Conservation (phyloP, 1,140 invertebrate genomes). For the Drosophila miranda region DNA sequence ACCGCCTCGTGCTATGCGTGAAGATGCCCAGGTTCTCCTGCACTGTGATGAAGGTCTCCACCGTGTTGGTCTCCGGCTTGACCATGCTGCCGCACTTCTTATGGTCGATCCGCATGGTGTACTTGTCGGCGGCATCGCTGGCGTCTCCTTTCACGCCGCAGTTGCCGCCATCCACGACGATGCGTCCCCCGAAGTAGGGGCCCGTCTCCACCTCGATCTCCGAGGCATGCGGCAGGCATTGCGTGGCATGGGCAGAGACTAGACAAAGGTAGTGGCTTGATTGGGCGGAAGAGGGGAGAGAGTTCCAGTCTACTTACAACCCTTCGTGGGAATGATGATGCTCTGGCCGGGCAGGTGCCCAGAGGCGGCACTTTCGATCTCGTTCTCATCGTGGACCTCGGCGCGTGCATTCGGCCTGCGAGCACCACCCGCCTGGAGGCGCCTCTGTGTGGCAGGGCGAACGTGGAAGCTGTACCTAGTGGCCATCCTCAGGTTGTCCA, state of each 20-base stretch:
- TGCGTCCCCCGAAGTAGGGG: constrained; percentile 89
- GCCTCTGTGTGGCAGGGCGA: constrained; percentile 80
- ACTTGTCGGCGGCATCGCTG: constrained; percentile 86
- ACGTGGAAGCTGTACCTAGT: constrained; percentile 91
- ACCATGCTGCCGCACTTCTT: constrained; percentile 89
- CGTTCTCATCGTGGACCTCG: constrained; percentile 63
- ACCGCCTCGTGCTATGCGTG: constrained; percentile 90
- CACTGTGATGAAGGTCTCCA: constrained; percentile 90
- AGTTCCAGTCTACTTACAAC: constrained; percentile 86
- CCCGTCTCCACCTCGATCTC: constrained; percentile 92
- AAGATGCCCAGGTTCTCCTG: constrained; percentile 91
- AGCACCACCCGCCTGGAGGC: constrained; percentile 49
- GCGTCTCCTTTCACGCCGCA: constrained; percentile 86
- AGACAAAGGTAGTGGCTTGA: constrained; percentile 17
- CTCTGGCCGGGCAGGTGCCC: constrained; percentile 82
- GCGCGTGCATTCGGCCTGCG: constrained; percentile 69
- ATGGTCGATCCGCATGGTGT: constrained; percentile 89
- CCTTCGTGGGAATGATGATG: constrained; percentile 89
- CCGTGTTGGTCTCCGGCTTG: constrained; percentile 86
- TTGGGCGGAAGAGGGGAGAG: no score
- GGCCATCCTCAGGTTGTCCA: constrained; percentile 88
- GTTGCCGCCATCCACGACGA: constrained; percentile 86
- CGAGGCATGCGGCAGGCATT: constrained; percentile 89
- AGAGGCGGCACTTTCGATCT: constrained; percentile 65
- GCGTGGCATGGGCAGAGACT: constrained; percentile 90